phyloP scores from a whole-genome alignment of 2,113 vertebrate genomes.

The Tetrao urogallus region DNA sequence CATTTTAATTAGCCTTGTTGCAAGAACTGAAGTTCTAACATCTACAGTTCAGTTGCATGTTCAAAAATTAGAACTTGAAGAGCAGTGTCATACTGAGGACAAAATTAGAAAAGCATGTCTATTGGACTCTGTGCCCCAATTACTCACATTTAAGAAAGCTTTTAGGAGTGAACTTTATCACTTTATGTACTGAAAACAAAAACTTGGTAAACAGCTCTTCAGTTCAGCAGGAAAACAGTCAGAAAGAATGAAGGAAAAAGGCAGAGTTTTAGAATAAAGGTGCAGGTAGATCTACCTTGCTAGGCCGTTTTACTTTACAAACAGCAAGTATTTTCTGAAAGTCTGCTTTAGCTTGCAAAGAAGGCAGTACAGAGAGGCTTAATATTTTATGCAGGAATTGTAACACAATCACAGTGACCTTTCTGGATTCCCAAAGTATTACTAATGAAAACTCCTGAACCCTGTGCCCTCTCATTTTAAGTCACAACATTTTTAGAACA shows the following conservation, averaged over 20 bases:
- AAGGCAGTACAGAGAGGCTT: background rate
- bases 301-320: background rate
- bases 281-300: background rate
- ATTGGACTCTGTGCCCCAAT: background rate
- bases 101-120: background rate
- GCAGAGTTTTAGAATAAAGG: background rate
- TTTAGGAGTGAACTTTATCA: background rate
- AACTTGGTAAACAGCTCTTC: background rate
- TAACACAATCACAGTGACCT: background rate
- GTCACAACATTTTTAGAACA: background rate
- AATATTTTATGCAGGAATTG: background rate
- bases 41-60: rapidly evolving
- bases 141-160: background rate
- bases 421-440: background rate
- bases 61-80: background rate
- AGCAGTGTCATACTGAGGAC: background rate
- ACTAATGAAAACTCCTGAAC: background rate
- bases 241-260: background rate
- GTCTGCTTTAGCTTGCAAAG: background rate
- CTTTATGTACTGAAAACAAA: background rate
- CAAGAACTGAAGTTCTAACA: background rate
- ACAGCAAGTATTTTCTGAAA: background rate
- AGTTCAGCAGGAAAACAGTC: background rate
- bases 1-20: background rate
- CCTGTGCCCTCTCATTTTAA: background rate